phyloP scores from a whole-genome alignment of 1,140 invertebrate genomes.

The Acromyrmex echinatior region DNA sequence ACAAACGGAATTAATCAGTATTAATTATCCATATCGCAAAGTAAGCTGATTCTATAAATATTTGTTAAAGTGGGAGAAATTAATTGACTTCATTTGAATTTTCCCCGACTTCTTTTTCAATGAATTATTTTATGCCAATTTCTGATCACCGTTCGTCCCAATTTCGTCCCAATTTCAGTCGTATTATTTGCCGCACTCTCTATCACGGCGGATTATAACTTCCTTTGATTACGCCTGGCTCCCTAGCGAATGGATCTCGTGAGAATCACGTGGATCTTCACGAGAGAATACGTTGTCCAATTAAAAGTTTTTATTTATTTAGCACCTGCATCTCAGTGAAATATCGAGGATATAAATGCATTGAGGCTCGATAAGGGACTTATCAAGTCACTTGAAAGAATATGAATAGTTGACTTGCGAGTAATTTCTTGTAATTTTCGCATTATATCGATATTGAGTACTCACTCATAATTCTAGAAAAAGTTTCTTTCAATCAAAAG shows the following conservation, averaged over 20 bases:
- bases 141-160: slow-evolving; percentile 9
- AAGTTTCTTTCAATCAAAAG: background rate
- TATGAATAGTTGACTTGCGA: background rate
- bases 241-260: slow-evolving; percentile 17
- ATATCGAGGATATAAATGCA: slow-evolving; percentile 24
- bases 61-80: slow-evolving; percentile 31
- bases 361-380: background rate
- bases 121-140: slow-evolving; percentile 30
- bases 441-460: background rate
- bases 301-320: slow-evolving; percentile 64
- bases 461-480: background rate
- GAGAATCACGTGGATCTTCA: background rate
- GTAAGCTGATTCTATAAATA: slow-evolving; percentile 17
- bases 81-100: slow-evolving; percentile 15
- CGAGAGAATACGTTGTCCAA: slow-evolving; percentile 37
- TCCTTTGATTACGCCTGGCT: slow-evolving; percentile 46
- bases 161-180: slow-evolving; percentile 49
- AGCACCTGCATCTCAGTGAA: slow-evolving; percentile 11
- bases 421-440: background rate
- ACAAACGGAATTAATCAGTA: slow-evolving; percentile 9
- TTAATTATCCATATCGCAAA: slow-evolving; percentile 31
- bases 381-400: background rate
- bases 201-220: slow-evolving; percentile 49
- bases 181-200: slow-evolving; percentile 52
- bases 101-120: background rate